Base-by-base conservation (phyloP, 2,888 invertebrate genomes). In the Synanthedon formicaeformis region DNA sequence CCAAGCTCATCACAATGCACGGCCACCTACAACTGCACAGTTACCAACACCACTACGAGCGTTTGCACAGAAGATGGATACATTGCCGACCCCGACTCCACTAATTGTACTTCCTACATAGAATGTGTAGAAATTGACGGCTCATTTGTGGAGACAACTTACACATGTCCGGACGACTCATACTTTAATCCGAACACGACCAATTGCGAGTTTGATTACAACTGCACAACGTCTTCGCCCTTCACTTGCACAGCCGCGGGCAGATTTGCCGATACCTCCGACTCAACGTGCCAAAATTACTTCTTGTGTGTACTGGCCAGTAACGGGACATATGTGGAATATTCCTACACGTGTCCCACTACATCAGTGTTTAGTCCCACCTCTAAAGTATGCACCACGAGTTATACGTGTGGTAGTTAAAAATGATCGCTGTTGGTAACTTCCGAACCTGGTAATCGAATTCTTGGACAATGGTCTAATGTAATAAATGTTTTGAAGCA, bases 311-410 rank as follows among this genome's bases (percentile, higher is more conserved):
- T 79, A 1, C 55, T 66, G 40, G 54, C 67, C 41, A 54, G 57
- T 10, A 69, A 72, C 53, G 79, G 75, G 0, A 69, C 75, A 0
- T 80, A 64, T 51, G 40, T 66, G 1, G 62, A 75, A 55, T 81
- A 80, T 50, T 55, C 65, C 2, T 88, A 86, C 55, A 81, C 78
- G 1, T 88, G 88, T 56, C 84, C 86, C 0, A 59, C 66, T 5
- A 77, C 78, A 3, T 84, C 86, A 1, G 67, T 78, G 2, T 88
- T 88, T 57, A 83, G 67, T 66, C 86, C 87, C 0, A 60, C 56
- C 2, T 50, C 70, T n/a, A 57, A 54, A 11, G 11, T 73, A 13
- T 88, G 88, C 59, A 85, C 88, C 3, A 63, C 77, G 1, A 63
- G 58, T 27, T 88, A 87, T 55, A 74, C 66, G 11, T 88, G 88